A percentile compares a stretch with the other conserved stretches of the same genome.
Conservation (phyloP, 2,113 vertebrate genomes). For the Poeciliopsis prolifica region DNA sequence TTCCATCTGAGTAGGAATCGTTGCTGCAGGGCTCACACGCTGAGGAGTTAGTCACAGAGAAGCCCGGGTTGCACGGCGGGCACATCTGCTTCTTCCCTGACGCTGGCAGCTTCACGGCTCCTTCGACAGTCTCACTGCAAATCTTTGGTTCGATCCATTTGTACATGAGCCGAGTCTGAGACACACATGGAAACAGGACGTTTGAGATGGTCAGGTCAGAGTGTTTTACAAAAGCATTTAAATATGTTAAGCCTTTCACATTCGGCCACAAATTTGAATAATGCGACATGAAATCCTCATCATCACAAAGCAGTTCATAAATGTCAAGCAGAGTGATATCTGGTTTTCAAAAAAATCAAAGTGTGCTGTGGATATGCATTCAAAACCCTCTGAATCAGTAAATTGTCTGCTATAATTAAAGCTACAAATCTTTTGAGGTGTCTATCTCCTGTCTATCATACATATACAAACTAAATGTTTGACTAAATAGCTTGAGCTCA, state of each 20-base stretch:
- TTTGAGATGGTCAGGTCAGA: not conserved
- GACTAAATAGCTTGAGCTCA: not conserved
- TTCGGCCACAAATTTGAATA: not conserved
- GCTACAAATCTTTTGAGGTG: not conserved
- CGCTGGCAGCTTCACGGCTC: slow-evolving; percentile 80
- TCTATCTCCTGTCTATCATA: too few species aligned
- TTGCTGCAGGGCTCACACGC: slow-evolving; percentile 86
- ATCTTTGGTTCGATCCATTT: slow-evolving; percentile 96
- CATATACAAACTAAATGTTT: too few species aligned
- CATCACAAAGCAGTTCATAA: too few species aligned
- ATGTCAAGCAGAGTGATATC: too few species aligned
- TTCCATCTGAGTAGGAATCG: slow-evolving; percentile 88
- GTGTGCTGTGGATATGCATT: not conserved
- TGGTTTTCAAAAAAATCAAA: not conserved
- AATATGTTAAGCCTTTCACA: not conserved
- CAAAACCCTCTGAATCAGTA: not conserved
- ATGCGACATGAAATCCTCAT: too few species aligned
- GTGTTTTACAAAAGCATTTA: not conserved
- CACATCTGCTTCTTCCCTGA: slow-evolving; percentile 85
- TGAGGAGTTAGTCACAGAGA: slow-evolving; percentile 83
- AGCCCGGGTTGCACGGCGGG: slow-evolving; percentile 95
- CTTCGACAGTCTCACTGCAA: slow-evolving; percentile 83
- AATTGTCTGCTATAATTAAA: not conserved
- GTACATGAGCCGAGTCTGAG: slow-evolving; percentile 93
- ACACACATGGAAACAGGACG: slow-evolving; percentile 12